phyloP scores from a whole-genome alignment of 2,797 vertebrate genomes.

The Schizopygopsis malacanthus region DNA sequence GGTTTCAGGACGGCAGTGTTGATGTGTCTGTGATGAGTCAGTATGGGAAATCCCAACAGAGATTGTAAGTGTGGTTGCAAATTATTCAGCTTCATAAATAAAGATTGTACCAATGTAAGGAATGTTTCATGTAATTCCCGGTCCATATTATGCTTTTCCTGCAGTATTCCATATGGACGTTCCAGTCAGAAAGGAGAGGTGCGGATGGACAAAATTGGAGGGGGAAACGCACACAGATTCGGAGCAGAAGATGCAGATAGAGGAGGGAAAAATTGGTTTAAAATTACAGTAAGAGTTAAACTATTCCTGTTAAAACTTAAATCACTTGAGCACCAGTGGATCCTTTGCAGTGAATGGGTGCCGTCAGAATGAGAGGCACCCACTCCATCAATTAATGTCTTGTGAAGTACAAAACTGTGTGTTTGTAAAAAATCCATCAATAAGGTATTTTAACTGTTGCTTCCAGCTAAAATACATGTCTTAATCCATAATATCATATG shows the following conservation, averaged over 20 bases:
- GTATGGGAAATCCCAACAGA: slow-evolving; percentile 71
- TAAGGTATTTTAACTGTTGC: too few relatives aligned
- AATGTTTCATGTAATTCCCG: background rate
- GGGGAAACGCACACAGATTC: slow-evolving; percentile 50
- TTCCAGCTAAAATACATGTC: too few relatives aligned
- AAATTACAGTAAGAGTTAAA: slow-evolving; percentile 82
- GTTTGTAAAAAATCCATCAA: too few relatives aligned
- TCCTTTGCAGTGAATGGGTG: background rate
- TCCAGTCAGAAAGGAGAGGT: slow-evolving; percentile 76
- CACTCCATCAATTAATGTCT: background rate
- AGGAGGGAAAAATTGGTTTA: slow-evolving; percentile 80
- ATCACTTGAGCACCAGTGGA: background rate
- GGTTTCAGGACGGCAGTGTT: slow-evolving; percentile 79
- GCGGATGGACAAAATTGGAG: slow-evolving; percentile 76
- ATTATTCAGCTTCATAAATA: background rate
- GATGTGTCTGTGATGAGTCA: slow-evolving; percentile 85
- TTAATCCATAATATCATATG: too few relatives aligned
- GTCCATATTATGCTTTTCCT: slow-evolving; percentile 12
- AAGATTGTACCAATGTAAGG: background rate
- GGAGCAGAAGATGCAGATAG: slow-evolving; percentile 40
- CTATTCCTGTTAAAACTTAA: background rate
- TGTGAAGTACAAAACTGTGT: background rate
- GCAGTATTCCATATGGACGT: slow-evolving; percentile 82
- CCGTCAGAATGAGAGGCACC: background rate
- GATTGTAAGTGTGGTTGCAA: slow-evolving; percentile 72